Conservation (phyloP, 2,113 vertebrate genomes). For the Syrrhaptes paradoxus region DNA sequence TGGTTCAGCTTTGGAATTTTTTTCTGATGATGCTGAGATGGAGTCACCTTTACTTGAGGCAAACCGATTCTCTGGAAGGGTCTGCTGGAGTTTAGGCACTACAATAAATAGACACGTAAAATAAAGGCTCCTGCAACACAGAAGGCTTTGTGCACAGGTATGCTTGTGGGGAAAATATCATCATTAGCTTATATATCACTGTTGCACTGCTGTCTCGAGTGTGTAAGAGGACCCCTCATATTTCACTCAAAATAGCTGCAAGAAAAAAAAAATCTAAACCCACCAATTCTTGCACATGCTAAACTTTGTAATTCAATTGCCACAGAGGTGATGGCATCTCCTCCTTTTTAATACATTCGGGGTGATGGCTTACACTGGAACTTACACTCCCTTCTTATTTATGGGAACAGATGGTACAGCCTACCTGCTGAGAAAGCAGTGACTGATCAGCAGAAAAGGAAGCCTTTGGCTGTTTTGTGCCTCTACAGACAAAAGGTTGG, state of each 20-base stretch:
- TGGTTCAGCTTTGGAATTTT: slow-evolving; percentile 75
- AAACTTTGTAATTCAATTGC: neutral
- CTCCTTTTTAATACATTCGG: neutral
- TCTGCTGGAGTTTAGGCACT: slow-evolving; percentile 76
- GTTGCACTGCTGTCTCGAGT: neutral
- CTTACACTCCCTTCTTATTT: neutral
- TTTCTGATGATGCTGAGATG: slow-evolving; percentile 75
- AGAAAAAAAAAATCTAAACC: neutral
- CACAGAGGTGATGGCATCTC: neutral
- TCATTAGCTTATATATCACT: neutral
- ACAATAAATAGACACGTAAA: neutral
- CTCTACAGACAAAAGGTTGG: neutral
- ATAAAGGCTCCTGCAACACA: neutral
- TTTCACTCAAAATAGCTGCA: neutral
- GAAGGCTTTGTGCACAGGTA: neutral
- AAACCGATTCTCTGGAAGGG: slow-evolving; percentile 77
- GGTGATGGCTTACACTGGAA: neutral
- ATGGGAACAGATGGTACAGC: slow-evolving; percentile 13
- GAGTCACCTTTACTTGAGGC: slow-evolving; percentile 70
- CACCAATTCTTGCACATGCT: neutral
- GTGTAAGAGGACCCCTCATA: neutral
- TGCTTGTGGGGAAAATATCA: neutral
- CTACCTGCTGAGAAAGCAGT: neutral
- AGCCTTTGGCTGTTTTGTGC: neutral
- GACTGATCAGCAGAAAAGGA: neutral